A percentile compares a stretch with the other conserved stretches of the same genome.
Evolutionary conservation across 35 echinoderm and acorn worm species (phyloP).

Genomic region (Lytechinus variegatus): DNA sequence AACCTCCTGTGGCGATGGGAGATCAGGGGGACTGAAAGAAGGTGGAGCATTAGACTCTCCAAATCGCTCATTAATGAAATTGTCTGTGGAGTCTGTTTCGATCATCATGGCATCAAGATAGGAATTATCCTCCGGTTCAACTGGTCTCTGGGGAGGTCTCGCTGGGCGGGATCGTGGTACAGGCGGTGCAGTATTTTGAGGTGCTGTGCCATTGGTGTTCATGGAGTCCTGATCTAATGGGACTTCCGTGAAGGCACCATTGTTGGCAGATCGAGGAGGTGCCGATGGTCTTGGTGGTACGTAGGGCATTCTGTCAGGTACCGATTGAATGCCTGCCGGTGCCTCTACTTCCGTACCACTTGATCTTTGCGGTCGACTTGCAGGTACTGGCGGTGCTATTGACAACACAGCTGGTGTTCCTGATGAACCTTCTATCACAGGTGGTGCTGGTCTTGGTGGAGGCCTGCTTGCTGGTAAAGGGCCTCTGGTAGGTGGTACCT

Average conservation of each 20-base stretch:
- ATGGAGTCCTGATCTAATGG: background rate
- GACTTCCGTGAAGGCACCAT: background rate
- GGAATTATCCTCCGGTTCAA: background rate
- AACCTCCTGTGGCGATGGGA: background rate
- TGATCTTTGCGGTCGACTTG: slow-evolving; percentile 21
- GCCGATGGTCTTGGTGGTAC: slow-evolving; percentile 48
- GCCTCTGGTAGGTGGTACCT: slow-evolving; percentile 29
- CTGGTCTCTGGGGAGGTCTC: slow-evolving; percentile 19
- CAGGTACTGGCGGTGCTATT: slow-evolving; percentile 40
- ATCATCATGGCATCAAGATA: background rate
- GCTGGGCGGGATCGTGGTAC: background rate
- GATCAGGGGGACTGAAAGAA: slow-evolving; percentile 10
- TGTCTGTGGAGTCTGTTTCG: slow-evolving; percentile 23
- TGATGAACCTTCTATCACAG: background rate
- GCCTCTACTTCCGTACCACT: background rate
- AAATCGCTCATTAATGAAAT: slow-evolving; percentile 37
- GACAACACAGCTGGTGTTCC: slow-evolving; percentile 22
- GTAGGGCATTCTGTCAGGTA: slow-evolving; percentile 21
- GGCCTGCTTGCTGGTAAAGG: slow-evolving; percentile 27
- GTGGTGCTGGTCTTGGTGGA: slow-evolving; percentile 28
- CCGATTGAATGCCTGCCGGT: background rate
- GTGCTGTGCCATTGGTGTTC: background rate
- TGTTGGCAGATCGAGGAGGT: background rate
- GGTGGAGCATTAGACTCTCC: background rate
- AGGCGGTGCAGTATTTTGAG: background rate